A percentile compares a stretch with the other conserved stretches of the same genome.
These are phyloP conservation scores for Pangasianodon hypophthalmus DNA, from an alignment of 2,113 vertebrate species.

Conservation along the genomic window DNA sequence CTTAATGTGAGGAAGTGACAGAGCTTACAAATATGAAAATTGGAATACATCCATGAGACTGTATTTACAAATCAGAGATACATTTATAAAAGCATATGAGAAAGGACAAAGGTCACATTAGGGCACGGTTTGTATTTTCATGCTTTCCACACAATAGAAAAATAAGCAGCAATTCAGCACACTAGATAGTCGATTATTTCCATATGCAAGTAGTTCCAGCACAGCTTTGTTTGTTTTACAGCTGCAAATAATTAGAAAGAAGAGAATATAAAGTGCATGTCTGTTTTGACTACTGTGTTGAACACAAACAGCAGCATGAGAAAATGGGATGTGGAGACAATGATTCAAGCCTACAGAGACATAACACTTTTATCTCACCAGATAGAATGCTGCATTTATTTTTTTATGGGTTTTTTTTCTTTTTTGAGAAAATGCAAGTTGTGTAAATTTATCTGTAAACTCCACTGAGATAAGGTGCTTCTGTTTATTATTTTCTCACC, in stretches of 20 bases:
- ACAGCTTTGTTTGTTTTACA: slow-evolving; percentile 26
- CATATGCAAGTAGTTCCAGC: slow-evolving; percentile 26
- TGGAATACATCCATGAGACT: neutral
- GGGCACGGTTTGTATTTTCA: neutral
- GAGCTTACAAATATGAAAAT: neutral
- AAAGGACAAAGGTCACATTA: neutral
- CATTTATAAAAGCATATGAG: neutral
- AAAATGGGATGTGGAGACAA: slow-evolving; percentile 18
- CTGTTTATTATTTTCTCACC: slow-evolving; percentile 68
- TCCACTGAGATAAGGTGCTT: neutral
- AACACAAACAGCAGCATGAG: slow-evolving; percentile 40
- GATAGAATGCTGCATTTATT: slow-evolving; percentile 4
- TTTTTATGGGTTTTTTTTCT: neutral
- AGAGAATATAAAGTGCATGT: slow-evolving; percentile 29
- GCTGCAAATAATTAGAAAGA: slow-evolving; percentile 29
- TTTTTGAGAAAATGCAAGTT: neutral
- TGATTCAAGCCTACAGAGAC: slow-evolving; percentile 26
- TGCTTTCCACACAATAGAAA: slow-evolving; percentile 5
- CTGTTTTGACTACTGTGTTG: slow-evolving; percentile 44
- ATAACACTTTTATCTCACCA: slow-evolving; percentile 24
- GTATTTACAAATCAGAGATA: neutral
- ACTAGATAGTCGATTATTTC: slow-evolving; percentile 25
- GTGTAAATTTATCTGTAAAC: neutral
- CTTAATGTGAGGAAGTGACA: slow-evolving; percentile 52
- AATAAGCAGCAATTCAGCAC: slow-evolving; percentile 9